Percentiles rank a stretch among this genome's conserved stretches.
phyloP scores from a whole-genome alignment of 2,888 invertebrate genomes.

The Pachliopta kotzebuea region DNA sequence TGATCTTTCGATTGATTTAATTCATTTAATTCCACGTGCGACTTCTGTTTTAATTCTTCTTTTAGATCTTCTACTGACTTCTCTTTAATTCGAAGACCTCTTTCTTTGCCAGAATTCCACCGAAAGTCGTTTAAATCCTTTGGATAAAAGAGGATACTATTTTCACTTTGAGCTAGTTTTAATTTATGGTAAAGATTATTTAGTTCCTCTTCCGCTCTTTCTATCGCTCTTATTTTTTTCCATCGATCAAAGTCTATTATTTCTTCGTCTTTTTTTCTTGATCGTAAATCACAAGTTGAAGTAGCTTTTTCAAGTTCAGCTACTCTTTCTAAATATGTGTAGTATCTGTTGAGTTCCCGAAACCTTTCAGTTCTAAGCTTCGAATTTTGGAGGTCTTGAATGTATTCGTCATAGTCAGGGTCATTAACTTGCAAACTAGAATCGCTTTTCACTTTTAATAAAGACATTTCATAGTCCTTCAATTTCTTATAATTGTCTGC shows the following conservation, averaged over 20 bases:
- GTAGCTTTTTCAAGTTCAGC: constrained; percentile 90
- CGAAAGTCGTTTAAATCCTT: constrained; percentile 86
- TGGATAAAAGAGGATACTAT: constrained; percentile 90
- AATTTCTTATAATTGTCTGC: constrained; percentile 81
- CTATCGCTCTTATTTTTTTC: constrained; percentile 89
- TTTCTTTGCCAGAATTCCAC: constrained; percentile 88
- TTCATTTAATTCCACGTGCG: constrained; percentile 72
- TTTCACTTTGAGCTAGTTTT: constrained; percentile 88
- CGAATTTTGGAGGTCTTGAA: constrained; percentile 83
- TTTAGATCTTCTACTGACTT: constrained; percentile 93
- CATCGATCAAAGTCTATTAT: constrained; percentile 93
- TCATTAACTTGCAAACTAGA: constrained; percentile 65
- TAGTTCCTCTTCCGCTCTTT: constrained; percentile 91
- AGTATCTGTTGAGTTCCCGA: constrained; percentile 91
- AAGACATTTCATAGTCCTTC: constrained; percentile 36
- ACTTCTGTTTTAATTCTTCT: constrained; percentile 85
- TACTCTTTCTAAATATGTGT: constrained; percentile 91
- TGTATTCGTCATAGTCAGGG: constrained; percentile 85
- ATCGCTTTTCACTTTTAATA: constrained; percentile 58
- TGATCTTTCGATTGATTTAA: constrained; percentile 81
- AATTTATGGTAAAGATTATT: constrained; percentile 88
- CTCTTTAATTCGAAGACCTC: constrained; percentile 89
- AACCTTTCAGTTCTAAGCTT: constrained; percentile 89
- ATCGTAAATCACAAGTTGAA: constrained; percentile 84
- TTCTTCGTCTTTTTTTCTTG: constrained; percentile 87